Evolutionary conservation across 2,113 vertebrate genomes (phyloP).

Genomic region (Ardeotis arabs): DNA sequence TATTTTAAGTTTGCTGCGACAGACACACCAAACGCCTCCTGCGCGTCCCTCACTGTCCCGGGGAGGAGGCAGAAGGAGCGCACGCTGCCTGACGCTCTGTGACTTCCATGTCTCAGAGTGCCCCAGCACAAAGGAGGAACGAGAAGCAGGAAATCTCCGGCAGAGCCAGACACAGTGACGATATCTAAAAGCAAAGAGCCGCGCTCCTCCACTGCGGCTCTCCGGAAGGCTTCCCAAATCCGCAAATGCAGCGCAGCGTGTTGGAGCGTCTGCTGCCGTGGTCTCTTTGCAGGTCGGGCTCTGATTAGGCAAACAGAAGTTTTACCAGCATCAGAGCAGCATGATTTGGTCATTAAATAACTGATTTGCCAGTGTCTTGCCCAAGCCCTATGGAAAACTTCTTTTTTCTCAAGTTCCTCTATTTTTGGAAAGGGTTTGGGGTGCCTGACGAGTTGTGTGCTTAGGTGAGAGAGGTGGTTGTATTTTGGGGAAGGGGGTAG

Average conservation of each 20-base stretch:
- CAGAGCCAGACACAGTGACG: neutral
- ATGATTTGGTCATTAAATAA: neutral
- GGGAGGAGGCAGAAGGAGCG: neutral
- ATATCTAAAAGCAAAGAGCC: neutral
- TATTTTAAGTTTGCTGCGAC: neutral
- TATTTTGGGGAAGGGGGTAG: neutral
- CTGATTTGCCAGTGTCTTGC: neutral
- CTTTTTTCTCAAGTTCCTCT: neutral
- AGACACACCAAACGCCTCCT: neutral
- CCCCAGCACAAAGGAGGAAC: neutral
- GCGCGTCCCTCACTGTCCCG: neutral
- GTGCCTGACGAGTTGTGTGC: neutral
- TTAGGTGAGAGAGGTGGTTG: neutral
- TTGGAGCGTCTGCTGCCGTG: neutral
- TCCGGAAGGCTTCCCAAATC: neutral
- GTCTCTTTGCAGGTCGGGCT: neutral
- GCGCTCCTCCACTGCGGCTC: neutral
- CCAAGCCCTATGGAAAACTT: neutral
- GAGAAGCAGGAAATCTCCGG: neutral
- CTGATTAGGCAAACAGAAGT: neutral
- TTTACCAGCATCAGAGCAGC: neutral
- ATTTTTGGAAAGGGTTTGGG: neutral
- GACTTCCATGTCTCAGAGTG: fast-evolving
- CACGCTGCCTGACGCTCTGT: neutral
- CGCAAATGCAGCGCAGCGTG: neutral